Percentiles rank a stretch among this genome's conserved stretches.
Conservation (phyloP, 1,140 invertebrate genomes). For the Pteromalus puparum region DNA sequence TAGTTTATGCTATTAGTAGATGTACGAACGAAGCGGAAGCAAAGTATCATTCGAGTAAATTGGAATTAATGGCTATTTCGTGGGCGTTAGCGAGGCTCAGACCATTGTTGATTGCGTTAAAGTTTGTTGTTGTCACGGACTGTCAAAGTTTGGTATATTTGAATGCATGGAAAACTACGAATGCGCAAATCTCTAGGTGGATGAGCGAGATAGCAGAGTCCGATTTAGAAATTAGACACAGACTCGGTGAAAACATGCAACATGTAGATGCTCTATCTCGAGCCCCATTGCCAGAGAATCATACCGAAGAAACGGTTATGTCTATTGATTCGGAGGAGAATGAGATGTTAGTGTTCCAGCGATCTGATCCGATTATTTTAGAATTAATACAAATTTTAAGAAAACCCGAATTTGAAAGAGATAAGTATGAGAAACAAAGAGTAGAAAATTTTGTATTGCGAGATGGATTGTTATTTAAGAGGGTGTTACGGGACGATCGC, state of each 20-base stretch:
- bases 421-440: too few species aligned
- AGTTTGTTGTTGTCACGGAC: constrained; percentile 47
- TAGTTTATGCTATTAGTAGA: too few species aligned
- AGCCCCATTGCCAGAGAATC: neutral
- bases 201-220: constrained; percentile 12
- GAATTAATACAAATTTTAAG: neutral
- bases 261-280: constrained; percentile 5
- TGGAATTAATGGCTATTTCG: constrained; percentile 55
- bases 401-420: too few species aligned
- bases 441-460: constrained; percentile 17
- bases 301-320: neutral
- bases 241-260: constrained; percentile 6
- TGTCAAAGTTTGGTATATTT: constrained; percentile 34
- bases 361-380: neutral
- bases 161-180: constrained; percentile 24
- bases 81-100: constrained; percentile 25
- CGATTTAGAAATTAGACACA: constrained; percentile 16
- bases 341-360: constrained; percentile 19
- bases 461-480: constrained; percentile 37
- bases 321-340: neutral
- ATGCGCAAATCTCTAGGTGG: constrained; percentile 19
- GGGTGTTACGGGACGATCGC: neutral
- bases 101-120: constrained; percentile 39
- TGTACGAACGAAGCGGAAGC: constrained; percentile 1
- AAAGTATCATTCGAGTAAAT: constrained; percentile 40